Base-by-base conservation (phyloP, 2,888 invertebrate species). In the Germaria angustata region DNA sequence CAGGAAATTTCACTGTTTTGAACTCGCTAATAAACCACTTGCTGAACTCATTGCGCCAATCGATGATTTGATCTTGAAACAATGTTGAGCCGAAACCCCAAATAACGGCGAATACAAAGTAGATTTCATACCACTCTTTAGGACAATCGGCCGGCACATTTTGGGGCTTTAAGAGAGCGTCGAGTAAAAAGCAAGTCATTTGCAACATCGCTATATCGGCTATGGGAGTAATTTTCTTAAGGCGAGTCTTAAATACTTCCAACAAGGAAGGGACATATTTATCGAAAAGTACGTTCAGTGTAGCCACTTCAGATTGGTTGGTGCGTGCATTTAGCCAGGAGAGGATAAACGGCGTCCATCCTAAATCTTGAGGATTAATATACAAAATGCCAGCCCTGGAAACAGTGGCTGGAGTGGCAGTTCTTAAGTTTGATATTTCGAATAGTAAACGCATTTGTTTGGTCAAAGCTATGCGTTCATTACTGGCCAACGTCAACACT, bases 11-110 rank as follows among this genome's bases (percentile, higher is more conserved):
- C 28, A 98, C 94, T 0, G 95, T 93, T 91, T 97, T 98, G 90
- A 98, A 98, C 91, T 98, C 98, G 84, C 95, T 96, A 20, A 94
- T 92, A 93, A 97, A 99, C 98, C 98, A 98, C 90, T 97, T 98
- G 88, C 96, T 96, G 90, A 98, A 98, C 89, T 98, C 98, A 86
- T 95, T 95, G 51, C 98, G 94, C 95, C 98, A 97, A 90, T 98
- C 98, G 3, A 96, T 93, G 49, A 97, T 92, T 92, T 97, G 95
- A 92, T 98, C 98, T 92, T 97, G 97, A 91, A 96, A 98, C 76
- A 96, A 93, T 0, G 95, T 94, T 0, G 98, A 97, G 1, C 98
- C 98, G 88, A 98, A 99, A 0, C 98, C 97, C 98, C 98, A 98
- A 24, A 98, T 93, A 71, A 95, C 93, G 34, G 95, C 94, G 89